Evolutionary conservation across 1,140 invertebrate species (phyloP).

Genomic region (Platyscapa corneri): DNA sequence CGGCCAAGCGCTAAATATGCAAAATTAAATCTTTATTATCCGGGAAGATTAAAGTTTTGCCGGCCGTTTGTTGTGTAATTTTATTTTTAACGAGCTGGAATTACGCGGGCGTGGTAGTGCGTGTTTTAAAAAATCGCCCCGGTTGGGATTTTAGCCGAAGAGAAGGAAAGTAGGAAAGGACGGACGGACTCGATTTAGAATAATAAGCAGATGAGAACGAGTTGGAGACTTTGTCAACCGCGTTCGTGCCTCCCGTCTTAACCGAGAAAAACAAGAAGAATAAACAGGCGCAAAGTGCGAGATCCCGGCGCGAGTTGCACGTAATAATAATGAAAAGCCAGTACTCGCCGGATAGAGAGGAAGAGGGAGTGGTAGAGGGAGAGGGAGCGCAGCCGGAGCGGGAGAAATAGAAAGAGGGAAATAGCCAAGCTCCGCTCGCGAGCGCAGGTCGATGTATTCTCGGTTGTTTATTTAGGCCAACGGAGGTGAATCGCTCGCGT

Average conservation of each 20-base stretch:
- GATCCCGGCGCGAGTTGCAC: background rate
- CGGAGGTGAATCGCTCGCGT: slow-evolving; percentile 70
- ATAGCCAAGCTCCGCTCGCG: slow-evolving; percentile 13
- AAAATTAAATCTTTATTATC: too few relatives aligned
- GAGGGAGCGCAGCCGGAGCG: too few relatives aligned
- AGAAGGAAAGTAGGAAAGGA: background rate
- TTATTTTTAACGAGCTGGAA: too few relatives aligned
- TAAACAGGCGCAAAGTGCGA: background rate
- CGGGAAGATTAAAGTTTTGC: too few relatives aligned
- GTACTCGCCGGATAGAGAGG: background rate
- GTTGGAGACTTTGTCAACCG: too few relatives aligned
- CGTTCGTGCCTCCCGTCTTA: too few relatives aligned
- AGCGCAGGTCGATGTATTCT: slow-evolving; percentile 73
- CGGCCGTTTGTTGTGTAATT: too few relatives aligned
- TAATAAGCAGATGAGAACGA: background rate
- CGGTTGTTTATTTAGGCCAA: slow-evolving; percentile 75
- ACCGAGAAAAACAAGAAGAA: background rate
- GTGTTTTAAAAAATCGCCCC: too few relatives aligned
- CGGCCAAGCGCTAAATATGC: too few relatives aligned
- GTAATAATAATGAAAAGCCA: background rate
- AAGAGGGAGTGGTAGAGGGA: background rate
- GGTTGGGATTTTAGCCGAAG: too few relatives aligned
- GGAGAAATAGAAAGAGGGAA: slow-evolving; percentile 50
- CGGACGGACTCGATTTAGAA: background rate
- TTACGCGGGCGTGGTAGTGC: too few relatives aligned